Conservation (phyloP, 1,140 invertebrate genomes). For the Berghia stephanieae region DNA sequence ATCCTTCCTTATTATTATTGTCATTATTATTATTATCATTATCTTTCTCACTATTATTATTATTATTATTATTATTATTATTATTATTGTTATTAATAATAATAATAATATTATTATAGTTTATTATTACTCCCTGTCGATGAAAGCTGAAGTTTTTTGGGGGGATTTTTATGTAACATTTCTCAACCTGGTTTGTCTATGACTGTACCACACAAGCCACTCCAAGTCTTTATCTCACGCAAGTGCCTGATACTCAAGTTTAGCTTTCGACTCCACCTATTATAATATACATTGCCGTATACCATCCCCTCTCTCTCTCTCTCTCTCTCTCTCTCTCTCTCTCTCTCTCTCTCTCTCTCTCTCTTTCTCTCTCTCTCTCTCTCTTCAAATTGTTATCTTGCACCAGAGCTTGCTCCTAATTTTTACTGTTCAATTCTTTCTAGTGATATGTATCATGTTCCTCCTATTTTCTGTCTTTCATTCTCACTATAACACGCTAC, state of each 20-base stretch:
- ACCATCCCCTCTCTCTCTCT: no score
- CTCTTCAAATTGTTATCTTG: not conserved
- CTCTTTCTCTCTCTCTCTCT: no score
- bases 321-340: no score
- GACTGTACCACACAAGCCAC: not conserved
- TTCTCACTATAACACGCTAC: not conserved
- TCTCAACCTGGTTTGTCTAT: not conserved
- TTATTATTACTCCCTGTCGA: not conserved
- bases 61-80: not conserved
- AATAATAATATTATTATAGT: not conserved
- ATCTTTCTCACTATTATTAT: no score
- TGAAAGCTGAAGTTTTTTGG: not conserved
- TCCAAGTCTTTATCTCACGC: not conserved
- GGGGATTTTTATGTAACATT: not conserved
- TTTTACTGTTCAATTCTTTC: not conserved
- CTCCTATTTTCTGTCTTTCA: not conserved
- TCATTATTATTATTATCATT: not conserved
- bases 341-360: no score
- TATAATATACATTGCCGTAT: no score
- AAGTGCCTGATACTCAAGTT: not conserved
- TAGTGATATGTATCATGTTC: not conserved
- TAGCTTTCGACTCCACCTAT: not conserved
- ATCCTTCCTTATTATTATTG: constrained; percentile 16
- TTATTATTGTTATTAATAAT: not conserved
- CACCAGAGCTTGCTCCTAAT: not conserved